These are phyloP conservation scores for Polypedilum pembai DNA, from an alignment of 1,140 invertebrate genomes.

Conservation along the genomic window DNA sequence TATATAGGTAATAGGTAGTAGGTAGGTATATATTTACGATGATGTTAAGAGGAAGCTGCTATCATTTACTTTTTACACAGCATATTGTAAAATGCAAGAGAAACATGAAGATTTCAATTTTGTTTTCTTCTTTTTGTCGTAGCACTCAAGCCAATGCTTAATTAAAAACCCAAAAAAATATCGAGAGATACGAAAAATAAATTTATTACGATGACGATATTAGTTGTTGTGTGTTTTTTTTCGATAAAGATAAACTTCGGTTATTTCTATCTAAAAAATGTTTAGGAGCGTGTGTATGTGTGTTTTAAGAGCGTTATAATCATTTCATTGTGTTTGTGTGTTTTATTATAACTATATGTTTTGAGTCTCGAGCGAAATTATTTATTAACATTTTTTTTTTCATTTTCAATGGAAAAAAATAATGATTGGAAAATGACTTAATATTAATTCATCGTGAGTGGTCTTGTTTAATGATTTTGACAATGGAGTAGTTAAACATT, in stretches of 20 bases:
- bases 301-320: neutral
- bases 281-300: slow-evolving; percentile 6
- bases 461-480: too few relatives aligned
- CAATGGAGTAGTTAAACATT: too few relatives aligned
- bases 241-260: slow-evolving; percentile 20
- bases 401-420: slow-evolving; percentile 9
- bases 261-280: slow-evolving; percentile 24
- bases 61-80: neutral
- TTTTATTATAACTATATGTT: neutral
- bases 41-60: slow-evolving; percentile 10
- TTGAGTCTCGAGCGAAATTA: neutral
- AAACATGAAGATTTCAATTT: neutral
- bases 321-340: neutral
- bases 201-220: slow-evolving; percentile 1
- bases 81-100: neutral
- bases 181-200: neutral
- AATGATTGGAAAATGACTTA: slow-evolving; percentile 6
- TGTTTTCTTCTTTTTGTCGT: neutral
- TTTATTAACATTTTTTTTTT: slow-evolving; percentile 1
- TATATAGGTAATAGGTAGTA: neutral
- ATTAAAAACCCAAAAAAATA: neutral
- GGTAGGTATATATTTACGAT: neutral
- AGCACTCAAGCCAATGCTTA: too few relatives aligned
- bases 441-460: neutral
- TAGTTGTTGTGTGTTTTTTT: neutral